Evolutionary conservation across 2,797 vertebrate genomes (phyloP), one percentile per base, ranked within the genome.

Genomic region (Dicrostonyx torquatus): DNA sequence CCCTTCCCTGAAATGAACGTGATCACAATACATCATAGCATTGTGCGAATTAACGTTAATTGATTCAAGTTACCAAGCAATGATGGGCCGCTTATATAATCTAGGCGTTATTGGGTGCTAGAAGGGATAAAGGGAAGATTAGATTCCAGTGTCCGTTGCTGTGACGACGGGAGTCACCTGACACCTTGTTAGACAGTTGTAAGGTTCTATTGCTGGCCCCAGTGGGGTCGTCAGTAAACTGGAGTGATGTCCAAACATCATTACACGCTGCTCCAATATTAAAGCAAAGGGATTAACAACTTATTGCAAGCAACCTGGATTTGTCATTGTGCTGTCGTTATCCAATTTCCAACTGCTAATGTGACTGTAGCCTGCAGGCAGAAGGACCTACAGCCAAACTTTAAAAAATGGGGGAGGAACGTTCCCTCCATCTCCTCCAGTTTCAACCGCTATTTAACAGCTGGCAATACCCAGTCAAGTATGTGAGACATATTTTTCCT

Each of bases 281-380:
- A 99, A 99, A 99, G 99, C 98, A 99, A 99, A 99, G 99, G 99
- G 99, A 99, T 99, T 99, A 99, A 99, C 99, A 99, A 99, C 99
- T 99, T 99, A 99, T 99, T 99, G 99, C 99, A 98, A 99, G 99
- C 99, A 99, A 99, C 99, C 98, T 99, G 99, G 99, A 99, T 99
- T 99, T 99, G 99, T 99, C 99, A 99, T 99, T 99, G 99, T 99
- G 99, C 99, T 99, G 98, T 99, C 99, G 98, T 99, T 99, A 99
- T 99, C 99, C 99, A 99, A 99, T 99, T 99, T 99, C 99, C 99
- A 99, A 98, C 98, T 97, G 96, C 98, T 99, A 99, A 99, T 99
- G 98, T 98, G 98, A 98, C 98, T 98, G 95, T 98, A 98, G 98
- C 99, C 99, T 98, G 97, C 94, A 96, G 98, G 98, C 97, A 70